Evolutionary conservation across 1,140 invertebrate genomes (phyloP), one percentile per base, ranked within the genome.

Genomic region (Drosophila ercepeae): DNA sequence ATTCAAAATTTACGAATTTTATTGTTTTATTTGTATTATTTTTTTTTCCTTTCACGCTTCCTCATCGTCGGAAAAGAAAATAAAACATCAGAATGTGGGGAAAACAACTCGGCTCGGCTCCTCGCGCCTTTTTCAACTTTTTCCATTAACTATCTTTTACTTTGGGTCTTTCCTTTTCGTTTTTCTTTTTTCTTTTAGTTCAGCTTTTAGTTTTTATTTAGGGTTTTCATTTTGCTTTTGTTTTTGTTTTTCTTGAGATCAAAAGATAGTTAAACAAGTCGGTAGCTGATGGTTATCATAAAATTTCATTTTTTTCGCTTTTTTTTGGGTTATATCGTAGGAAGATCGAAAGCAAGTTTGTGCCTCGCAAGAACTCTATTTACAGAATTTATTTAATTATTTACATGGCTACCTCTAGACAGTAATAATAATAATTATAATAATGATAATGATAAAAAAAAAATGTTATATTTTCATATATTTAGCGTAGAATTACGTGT

Each of bases 1-100:
- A 86, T 86, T 86, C 69, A 81, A 65, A 86, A 86, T 86, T 86
- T 86, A 86, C 81, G 88, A 81, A 75, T 53, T 74, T 88, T 88
- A 89, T 81, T 82, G 82, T 89, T 65, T 75, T 78, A 63, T n/a
- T n/a, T n/a, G n/a, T n/a, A n/a, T n/a, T 63, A 32, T 45, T 57
- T 53, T 53, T 51, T 69, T 60, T 60, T 18, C 7, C 14, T 48
- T 50, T 54, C 44, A 16, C 45, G 16, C 21, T 14, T 23, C 1
- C 16, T 3, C 48, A 27, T n/a, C 19, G 41, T 42, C 21, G 36
- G 41, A 13, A 53, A 72, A 68, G 29, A 48, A 48, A 42, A 67
- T 25, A 18, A 14, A 39, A 39, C 14, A 18, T 27, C 18, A 41
- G 23, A 18, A n/a, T 8, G 19, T 21, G 27, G 53, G 68, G 3